These are phyloP conservation scores for Eubasilissa regina DNA, from an alignment of 1,140 invertebrate genomes.

Conservation along the genomic window DNA sequence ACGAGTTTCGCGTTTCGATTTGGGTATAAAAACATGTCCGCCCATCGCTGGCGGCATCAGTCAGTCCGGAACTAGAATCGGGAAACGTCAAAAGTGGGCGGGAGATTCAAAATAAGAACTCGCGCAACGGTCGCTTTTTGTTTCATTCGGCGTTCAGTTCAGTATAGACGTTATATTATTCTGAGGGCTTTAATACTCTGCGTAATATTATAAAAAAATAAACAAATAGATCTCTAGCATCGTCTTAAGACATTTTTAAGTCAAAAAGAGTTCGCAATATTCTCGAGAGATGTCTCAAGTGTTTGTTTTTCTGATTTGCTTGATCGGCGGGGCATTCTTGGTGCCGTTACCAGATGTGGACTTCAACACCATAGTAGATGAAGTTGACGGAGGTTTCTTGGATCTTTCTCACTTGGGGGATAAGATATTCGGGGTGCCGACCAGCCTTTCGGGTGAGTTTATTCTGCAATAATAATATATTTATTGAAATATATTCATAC, in stretches of 20 bases:
- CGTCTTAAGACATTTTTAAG: no score
- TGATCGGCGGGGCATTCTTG: constrained; percentile 35
- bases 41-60: constrained; percentile 20
- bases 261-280: background rate
- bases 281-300: constrained; percentile 19
- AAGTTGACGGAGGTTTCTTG: constrained; percentile 63
- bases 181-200: no score
- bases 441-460: constrained; percentile 68
- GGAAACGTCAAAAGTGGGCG: constrained; percentile 41
- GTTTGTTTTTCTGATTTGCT: constrained; percentile 22
- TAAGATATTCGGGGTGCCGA: constrained; percentile 71
- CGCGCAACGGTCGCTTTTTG: background rate
- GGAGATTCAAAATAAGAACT: constrained; percentile 11
- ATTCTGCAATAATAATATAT: no score
- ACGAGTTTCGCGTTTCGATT: constrained; percentile 3
- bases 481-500: no score
- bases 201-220: no score
- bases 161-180: no score
- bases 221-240: no score
- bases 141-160: no score
- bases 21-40: constrained; percentile 50
- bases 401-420: constrained; percentile 71
- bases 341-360: constrained; percentile 21
- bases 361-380: constrained; percentile 54
- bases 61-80: constrained; percentile 19